A percentile compares a stretch with the other conserved stretches of the same genome.
Evolutionary conservation across 2,113 vertebrate genomes (phyloP).

Genomic region (Azemiops feae): DNA sequence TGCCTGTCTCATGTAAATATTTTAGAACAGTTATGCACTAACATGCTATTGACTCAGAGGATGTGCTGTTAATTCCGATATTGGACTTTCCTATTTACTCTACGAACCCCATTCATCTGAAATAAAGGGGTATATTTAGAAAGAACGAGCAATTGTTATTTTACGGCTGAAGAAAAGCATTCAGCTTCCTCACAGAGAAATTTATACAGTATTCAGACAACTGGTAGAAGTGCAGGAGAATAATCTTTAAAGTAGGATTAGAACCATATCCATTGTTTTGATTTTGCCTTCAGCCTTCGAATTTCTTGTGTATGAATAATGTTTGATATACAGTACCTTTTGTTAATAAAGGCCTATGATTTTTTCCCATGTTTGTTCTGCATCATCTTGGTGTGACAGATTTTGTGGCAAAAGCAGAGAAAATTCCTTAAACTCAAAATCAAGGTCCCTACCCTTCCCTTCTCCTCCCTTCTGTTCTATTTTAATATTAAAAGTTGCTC

Average conservation of each 20-base stretch:
- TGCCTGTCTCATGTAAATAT: not conserved
- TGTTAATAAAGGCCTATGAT: not conserved
- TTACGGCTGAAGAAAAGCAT: not conserved
- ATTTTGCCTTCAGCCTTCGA: not conserved
- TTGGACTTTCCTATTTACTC: not conserved
- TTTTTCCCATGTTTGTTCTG: not conserved
- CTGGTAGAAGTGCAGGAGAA: not conserved
- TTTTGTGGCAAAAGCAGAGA: not conserved
- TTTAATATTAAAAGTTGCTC: not conserved
- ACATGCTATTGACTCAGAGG: not conserved
- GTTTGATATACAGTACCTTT: not conserved
- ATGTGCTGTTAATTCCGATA: not conserved
- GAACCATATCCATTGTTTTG: not conserved
- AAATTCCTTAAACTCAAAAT: not conserved
- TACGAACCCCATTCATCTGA: not conserved
- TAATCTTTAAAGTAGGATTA: not conserved
- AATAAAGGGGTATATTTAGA: not conserved
- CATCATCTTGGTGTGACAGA: no score
- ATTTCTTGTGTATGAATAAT: not conserved
- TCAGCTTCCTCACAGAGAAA: not conserved
- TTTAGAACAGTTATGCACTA: not conserved
- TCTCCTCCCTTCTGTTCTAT: not conserved
- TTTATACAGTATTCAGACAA: not conserved
- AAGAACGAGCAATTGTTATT: not conserved
- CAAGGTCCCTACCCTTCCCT: not conserved